phyloP scores from a whole-genome alignment of 2,113 vertebrate genomes.

The Chaetodon trifascialis region DNA sequence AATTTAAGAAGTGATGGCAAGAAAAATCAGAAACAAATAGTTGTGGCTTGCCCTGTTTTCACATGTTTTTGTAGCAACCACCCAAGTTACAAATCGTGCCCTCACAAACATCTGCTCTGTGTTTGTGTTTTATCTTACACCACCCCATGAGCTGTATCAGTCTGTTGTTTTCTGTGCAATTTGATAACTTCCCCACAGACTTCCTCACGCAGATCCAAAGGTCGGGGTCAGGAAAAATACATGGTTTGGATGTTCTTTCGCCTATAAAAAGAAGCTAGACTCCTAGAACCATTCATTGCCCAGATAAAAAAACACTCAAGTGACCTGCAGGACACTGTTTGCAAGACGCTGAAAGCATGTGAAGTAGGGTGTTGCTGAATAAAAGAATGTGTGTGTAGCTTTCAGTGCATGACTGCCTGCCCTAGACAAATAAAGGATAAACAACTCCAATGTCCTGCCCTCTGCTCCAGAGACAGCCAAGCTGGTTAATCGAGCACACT shows the following conservation, averaged over 20 bases:
- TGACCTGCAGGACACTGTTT: no score
- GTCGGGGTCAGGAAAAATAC: not conserved
- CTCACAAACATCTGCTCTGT: not conserved
- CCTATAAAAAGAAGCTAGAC: not conserved
- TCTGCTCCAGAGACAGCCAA: constrained; percentile 1
- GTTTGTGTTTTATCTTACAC: not conserved
- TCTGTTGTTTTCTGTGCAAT: constrained; percentile 5
- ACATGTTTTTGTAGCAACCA: constrained; percentile 32
- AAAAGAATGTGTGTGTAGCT: not conserved
- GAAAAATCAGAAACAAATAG: constrained; percentile 30
- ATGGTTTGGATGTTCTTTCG: constrained; percentile 1
- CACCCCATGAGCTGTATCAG: not conserved
- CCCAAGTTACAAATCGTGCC: not conserved
- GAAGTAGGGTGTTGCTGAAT: not conserved
- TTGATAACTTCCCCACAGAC: not conserved
- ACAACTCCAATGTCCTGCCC: not conserved
- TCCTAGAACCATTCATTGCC: not conserved
- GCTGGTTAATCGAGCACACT: constrained; percentile 13
- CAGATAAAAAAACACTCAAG: no score
- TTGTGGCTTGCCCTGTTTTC: constrained; percentile 45
- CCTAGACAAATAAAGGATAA: constrained; percentile 13
- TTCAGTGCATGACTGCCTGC: not conserved
- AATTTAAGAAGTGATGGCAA: constrained; percentile 22
- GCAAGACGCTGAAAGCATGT: not conserved
- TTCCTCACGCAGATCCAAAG: not conserved